Evolutionary conservation across 2,797 vertebrate species (phyloP).

Genomic region (Cossypha polioptera): DNA sequence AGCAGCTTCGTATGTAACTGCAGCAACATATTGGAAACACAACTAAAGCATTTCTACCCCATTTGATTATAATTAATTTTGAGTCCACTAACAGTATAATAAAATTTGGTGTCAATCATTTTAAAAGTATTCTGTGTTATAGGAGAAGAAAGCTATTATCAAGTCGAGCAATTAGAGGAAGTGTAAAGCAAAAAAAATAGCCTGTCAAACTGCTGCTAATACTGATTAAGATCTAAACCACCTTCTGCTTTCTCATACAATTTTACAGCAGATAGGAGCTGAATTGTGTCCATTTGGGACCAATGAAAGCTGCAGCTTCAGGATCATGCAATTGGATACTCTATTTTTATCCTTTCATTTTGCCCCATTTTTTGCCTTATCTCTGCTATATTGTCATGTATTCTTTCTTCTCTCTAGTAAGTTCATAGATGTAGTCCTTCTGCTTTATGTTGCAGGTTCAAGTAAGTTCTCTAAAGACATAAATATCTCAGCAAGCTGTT

Average conservation of each 20-base stretch:
- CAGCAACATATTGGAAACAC: conserved; percentile 35
- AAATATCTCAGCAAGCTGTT: background rate
- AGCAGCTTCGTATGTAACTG: background rate
- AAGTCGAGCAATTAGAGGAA: conserved; percentile 64
- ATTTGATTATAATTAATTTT: conserved; percentile 77
- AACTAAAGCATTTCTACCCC: conserved; percentile 44
- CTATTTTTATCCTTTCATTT: background rate
- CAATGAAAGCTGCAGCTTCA: background rate
- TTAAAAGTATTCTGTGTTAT: conserved; percentile 63
- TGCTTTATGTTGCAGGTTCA: background rate
- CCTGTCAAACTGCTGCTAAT: conserved; percentile 67
- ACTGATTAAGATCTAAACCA: conserved; percentile 61
- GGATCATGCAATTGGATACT: background rate
- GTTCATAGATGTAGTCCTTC: background rate
- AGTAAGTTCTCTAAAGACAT: background rate
- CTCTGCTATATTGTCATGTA: background rate
- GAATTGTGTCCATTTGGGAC: background rate
- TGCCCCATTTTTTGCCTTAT: background rate
- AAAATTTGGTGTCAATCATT: conserved; percentile 76
- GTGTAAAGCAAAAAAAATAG: conserved; percentile 61
- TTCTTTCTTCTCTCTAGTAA: background rate
- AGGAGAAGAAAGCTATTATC: conserved; percentile 69
- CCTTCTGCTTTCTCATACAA: background rate
- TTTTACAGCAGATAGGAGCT: background rate
- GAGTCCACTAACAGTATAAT: conserved; percentile 70